Evolutionary conservation across 2,888 invertebrate genomes (phyloP), one percentile per base, ranked within the genome.

Genomic region (Hypercompe scribonia): DNA sequence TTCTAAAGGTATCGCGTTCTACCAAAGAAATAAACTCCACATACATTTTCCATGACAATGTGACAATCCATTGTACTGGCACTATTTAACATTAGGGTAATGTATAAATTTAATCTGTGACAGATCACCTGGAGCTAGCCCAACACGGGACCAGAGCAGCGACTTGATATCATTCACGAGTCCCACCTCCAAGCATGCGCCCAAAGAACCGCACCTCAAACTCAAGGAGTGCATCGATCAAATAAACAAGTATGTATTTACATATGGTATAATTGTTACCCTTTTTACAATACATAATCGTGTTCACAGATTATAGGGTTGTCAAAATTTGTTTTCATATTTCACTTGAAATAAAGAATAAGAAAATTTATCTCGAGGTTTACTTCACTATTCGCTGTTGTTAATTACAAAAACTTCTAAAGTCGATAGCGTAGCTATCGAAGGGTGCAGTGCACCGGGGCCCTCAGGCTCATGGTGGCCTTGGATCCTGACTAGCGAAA

Each of bases 101-200:
- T 58, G 28, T 68, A 31, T 42, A 54, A 50, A 36, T 65, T 46
- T n/a, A n/a, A 28, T 61, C 33, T 70, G 63, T 76, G 74, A 71
- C 85, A 93, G 94, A 80, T 95, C 96, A 1, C 93, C 95, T 70
- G 94, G 94, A 71, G 89, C 93, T 33, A 93, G 96, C 78, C 94
- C 95, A 0, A 94, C 93, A 7, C 87, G 91, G 66, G 91, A 90
- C 70, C 91, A 90, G 4, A 91, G 88, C 82, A 96, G 96, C 75
- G 97, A 97, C 93, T 92, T 97, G 78, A 97, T 97, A 84, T 97
- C 97, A 24, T 97, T 97, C 88, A 92, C 97, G 33, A 97, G 97
- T 89, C 97, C 97, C 33, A 96, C 96, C 10, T 92, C 90, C 77
- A 95, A 95, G 81, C 90, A 96, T 79, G 90, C 93, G 33, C 91